A percentile compares a stretch with the other conserved stretches of the same genome.
phyloP scores from a whole-genome alignment of 1,140 invertebrate genomes.

The Heliconius hewitsoni region DNA sequence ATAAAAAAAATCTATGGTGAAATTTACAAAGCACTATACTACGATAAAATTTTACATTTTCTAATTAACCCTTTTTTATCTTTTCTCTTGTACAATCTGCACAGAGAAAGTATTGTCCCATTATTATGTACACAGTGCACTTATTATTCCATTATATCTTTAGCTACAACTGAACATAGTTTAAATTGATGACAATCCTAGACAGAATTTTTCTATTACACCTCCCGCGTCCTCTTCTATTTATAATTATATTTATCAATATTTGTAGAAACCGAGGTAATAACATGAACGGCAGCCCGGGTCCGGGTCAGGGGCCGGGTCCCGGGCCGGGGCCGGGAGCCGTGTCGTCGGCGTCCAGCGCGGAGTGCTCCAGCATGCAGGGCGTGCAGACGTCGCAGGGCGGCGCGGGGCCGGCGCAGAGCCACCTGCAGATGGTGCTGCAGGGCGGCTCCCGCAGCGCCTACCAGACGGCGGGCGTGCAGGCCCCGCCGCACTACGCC shows the following conservation, averaged over 20 bases:
- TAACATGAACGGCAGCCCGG: slow-evolving; percentile 60
- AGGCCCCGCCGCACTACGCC: slow-evolving; percentile 58
- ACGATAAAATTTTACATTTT: too few species aligned
- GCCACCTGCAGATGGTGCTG: slow-evolving; percentile 76
- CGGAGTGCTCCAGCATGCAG: slow-evolving; percentile 25
- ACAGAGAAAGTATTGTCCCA: too few species aligned
- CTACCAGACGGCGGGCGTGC: slow-evolving; percentile 54
- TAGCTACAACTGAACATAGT: too few species aligned
- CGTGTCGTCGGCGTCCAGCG: slow-evolving; percentile 40
- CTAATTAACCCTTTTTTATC: too few species aligned
- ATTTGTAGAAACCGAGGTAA: slow-evolving; percentile 47
- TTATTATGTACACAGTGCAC: too few species aligned
- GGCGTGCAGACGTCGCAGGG: slow-evolving; percentile 31
- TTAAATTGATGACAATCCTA: too few species aligned
- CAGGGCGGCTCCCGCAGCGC: slow-evolving; percentile 56
- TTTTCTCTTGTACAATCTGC: too few species aligned
- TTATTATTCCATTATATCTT: too few species aligned
- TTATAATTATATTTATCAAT: background rate
- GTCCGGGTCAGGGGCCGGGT: slow-evolving; percentile 20
- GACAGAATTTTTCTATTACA: too few species aligned
- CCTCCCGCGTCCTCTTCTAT: background rate
- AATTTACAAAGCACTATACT: too few species aligned
- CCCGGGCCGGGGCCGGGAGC: background rate
- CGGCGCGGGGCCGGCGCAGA: slow-evolving; percentile 44
- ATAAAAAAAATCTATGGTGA: too few species aligned